Conservation (phyloP, 2,113 vertebrate species). For the Copsychus sechellarum region DNA sequence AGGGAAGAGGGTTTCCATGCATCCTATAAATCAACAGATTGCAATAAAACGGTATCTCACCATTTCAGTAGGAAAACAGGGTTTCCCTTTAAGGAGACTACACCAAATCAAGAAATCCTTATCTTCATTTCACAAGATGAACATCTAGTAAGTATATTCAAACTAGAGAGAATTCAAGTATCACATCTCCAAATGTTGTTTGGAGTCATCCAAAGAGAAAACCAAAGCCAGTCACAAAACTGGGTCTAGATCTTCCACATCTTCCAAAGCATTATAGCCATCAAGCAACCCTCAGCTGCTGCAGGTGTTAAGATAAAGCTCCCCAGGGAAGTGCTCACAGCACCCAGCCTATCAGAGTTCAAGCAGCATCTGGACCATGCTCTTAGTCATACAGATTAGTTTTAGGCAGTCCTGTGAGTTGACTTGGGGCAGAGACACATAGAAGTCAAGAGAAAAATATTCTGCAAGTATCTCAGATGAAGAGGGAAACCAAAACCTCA, state of each 20-base stretch:
- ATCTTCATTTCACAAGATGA: neutral
- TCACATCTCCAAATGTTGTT: neutral
- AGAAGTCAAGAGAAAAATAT: neutral
- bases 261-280: neutral
- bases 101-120: neutral
- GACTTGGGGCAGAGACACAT: neutral
- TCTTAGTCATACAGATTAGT: neutral
- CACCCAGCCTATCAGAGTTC: neutral
- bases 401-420: neutral
- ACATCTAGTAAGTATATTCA: neutral
- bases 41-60: neutral
- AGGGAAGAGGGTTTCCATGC: neutral
- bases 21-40: neutral
- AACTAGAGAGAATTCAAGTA: neutral
- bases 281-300: neutral
- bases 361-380: neutral
- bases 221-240: neutral
- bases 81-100: neutral
- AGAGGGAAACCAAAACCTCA: neutral
- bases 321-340: neutral
- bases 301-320: neutral
- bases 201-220: neutral
- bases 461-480: neutral
- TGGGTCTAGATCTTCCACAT: neutral
- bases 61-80: neutral